These are phyloP conservation scores for Chondrosia reniformis DNA, from an alignment of 37 sponge, comb jelly and placozoan genomes.

Conservation along the genomic window DNA sequence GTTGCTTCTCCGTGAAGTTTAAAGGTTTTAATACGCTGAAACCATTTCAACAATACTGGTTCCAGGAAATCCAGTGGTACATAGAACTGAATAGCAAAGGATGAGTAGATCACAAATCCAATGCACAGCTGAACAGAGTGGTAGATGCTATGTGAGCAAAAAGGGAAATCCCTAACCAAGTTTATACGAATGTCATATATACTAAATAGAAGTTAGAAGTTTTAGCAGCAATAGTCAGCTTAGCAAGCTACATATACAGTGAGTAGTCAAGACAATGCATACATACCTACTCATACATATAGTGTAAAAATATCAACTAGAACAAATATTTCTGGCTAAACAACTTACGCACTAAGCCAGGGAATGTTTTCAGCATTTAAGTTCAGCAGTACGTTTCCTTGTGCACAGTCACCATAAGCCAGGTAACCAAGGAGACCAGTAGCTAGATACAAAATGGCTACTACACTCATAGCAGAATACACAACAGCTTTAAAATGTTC, in stretches of 20 bases:
- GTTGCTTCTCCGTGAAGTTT: no score
- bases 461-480: slow-evolving; percentile 39
- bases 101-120: slow-evolving; percentile 46
- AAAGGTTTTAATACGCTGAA: no score
- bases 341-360: slow-evolving; percentile 19
- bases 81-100: slow-evolving; percentile 76
- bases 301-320: neutral
- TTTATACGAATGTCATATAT: no score
- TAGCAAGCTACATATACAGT: neutral
- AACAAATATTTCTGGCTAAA: neutral
- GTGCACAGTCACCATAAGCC: slow-evolving; percentile 53
- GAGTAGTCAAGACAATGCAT: neutral
- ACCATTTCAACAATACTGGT: slow-evolving; percentile 25
- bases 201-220: no score
- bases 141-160: slow-evolving; percentile 40
- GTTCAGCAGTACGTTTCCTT: slow-evolving; percentile 65
- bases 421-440: slow-evolving; percentile 69
- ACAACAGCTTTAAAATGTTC: slow-evolving; percentile 41
- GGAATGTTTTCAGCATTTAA: neutral
- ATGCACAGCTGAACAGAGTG: slow-evolving; percentile 51
- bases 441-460: slow-evolving; percentile 21
- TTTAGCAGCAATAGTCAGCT: no score
- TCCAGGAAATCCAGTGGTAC: slow-evolving; percentile 90
- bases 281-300: neutral
- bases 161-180: neutral